phyloP scores from a whole-genome alignment of 2,888 invertebrate species.

The Temnothorax unifasciatus region DNA sequence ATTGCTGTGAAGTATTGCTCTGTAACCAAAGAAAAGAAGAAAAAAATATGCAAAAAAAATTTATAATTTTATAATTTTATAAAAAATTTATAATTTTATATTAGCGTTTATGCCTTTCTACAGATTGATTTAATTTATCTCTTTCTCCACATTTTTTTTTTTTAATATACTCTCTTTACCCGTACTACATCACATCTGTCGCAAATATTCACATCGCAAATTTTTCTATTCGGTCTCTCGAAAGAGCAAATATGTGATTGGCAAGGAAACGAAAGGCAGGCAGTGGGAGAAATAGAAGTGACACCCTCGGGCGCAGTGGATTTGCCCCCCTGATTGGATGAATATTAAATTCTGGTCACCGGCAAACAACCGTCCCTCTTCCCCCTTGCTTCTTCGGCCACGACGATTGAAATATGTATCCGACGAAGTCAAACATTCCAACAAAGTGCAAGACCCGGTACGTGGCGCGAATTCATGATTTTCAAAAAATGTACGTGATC shows the following conservation, averaged over 20 bases:
- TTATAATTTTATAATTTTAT: too few species aligned
- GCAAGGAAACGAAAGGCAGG: conserved; percentile 59
- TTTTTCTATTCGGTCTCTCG: conserved; percentile 75
- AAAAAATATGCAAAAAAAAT: not conserved
- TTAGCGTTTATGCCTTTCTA: not conserved
- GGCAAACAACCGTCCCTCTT: conserved; percentile 80
- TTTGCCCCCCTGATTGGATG: conserved; percentile 83
- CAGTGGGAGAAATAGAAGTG: conserved; percentile 61
- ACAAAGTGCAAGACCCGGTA: conserved; percentile 78
- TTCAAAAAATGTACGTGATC: conserved; percentile 52
- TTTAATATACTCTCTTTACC: not conserved
- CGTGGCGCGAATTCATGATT: conserved; percentile 76
- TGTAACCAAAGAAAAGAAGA: not conserved
- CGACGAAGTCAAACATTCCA: conserved; percentile 83
- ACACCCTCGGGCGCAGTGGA: conserved; percentile 74
- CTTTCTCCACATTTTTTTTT: not conserved
- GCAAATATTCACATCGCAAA: conserved; percentile 53
- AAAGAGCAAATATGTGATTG: conserved; percentile 75
- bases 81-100: conserved; percentile 1
- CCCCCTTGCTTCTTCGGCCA: conserved; percentile 71
- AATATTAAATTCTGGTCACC: conserved; percentile 86
- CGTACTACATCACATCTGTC: not conserved
- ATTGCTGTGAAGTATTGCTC: not conserved
- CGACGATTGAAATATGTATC: conserved; percentile 85
- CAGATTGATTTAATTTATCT: not conserved